These are phyloP conservation scores for Telmatochromis brichardi DNA, from an alignment of 2,113 vertebrate genomes.

Conservation along the genomic window DNA sequence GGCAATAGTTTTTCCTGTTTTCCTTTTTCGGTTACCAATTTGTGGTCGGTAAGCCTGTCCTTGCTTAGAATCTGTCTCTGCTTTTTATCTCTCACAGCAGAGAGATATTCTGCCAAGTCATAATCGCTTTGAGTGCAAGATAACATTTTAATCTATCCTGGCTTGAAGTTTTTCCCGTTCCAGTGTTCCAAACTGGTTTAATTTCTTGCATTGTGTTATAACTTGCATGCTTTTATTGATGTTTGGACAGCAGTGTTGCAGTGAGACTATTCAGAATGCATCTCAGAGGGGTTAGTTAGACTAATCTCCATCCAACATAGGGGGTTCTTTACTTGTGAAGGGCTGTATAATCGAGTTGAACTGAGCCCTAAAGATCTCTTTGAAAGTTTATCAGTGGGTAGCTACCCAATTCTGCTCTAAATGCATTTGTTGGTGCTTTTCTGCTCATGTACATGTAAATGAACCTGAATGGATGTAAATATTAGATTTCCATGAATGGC, in stretches of 20 bases:
- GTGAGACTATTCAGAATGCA: background rate
- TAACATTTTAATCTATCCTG: background rate
- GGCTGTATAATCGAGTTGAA: background rate
- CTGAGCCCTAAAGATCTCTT: background rate
- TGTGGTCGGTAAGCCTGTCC: background rate
- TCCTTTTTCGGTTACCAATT: background rate
- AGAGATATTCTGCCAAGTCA: background rate
- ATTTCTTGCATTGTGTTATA: background rate
- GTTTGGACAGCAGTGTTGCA: background rate
- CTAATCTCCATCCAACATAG: background rate
- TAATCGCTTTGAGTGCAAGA: background rate
- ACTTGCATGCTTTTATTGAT: background rate
- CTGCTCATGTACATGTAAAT: background rate
- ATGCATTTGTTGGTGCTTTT: background rate
- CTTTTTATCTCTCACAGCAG: background rate
- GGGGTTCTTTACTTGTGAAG: background rate
- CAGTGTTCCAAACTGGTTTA: background rate
- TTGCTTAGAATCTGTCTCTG: background rate
- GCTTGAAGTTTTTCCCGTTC: background rate
- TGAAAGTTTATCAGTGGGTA: background rate
- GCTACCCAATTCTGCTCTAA: background rate
- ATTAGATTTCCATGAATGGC: background rate
- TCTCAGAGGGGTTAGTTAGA: background rate
- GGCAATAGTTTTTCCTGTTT: background rate
- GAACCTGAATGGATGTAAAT: background rate